Conservation (phyloP, 2,888 invertebrate genomes). For the Agrotis exclamationis region DNA sequence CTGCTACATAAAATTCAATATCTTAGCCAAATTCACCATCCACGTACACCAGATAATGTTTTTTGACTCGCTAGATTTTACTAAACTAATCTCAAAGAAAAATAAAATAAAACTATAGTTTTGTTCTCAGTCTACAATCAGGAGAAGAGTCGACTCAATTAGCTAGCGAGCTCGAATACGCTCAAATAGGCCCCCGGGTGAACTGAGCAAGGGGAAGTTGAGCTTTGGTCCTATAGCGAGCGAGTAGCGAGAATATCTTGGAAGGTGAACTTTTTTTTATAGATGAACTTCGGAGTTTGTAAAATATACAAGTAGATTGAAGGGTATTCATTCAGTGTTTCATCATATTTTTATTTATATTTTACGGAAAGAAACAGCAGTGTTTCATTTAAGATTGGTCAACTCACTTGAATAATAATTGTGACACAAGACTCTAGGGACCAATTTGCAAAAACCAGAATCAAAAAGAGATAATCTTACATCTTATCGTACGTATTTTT, state of each 20-base stretch:
- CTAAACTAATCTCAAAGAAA: constrained; percentile 11
- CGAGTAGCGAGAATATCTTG: background rate
- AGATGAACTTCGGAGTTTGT: background rate
- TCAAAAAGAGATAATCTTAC: no score
- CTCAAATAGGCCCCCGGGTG: constrained; percentile 71
- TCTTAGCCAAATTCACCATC: background rate
- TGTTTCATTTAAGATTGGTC: no score
- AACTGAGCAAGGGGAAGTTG: constrained; percentile 60
- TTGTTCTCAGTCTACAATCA: constrained; percentile 55
- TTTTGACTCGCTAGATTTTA: constrained; percentile 14
- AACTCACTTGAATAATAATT: background rate
- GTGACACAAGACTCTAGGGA: background rate
- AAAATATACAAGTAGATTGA: background rate
- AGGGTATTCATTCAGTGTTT: background rate
- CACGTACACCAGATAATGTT: background rate
- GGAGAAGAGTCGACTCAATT: constrained; percentile 76
- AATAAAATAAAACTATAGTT: constrained; percentile 31
- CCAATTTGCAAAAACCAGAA: background rate
- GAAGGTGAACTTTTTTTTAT: background rate
- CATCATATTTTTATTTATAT: no score
- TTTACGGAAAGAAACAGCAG: background rate
- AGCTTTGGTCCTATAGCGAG: constrained; percentile 31
- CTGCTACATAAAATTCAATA: background rate
- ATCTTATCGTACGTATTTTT: no score
- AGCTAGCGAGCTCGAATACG: constrained; percentile 73